Evolutionary conservation across 2,113 vertebrate genomes (phyloP), one percentile per base, ranked within the genome.

Genomic region (Nettapus auritus): DNA sequence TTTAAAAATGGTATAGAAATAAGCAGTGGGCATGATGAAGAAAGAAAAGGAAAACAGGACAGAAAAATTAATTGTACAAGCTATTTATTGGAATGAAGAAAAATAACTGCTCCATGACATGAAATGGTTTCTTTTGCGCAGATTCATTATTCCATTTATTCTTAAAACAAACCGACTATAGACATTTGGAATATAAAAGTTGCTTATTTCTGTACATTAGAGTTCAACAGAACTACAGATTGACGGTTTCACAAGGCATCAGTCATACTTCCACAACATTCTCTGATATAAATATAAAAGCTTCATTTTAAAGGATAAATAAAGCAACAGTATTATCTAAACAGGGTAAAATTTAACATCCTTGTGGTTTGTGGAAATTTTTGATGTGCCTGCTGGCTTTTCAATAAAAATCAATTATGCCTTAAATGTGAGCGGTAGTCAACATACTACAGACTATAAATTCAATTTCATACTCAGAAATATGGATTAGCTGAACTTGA

Each of bases 381-480:
- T 98, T 99, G 98, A 99, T 99, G 98, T 98, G 98, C 97, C 98
- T 99, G 98, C 98, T 98, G 98, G 98, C 98, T 98, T 98, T 98
- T 98, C 98, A 99, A 99, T 99, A 98, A 98, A 98, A 99, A 99
- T 99, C 99, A 99, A 99, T 99, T 99, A 99, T 98, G 98, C 98
- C 98, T 98, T 99, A 98, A 98, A 98, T 98, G 98, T 79, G 67
- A 98, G 97, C 94, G 71, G 98, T 98, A 98, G 98, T 98, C 98
- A 98, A 98, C 98, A 98, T 98, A 98, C 97, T 98, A 98, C 98
- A 98, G 98, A 98, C 98, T 98, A 98, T 98, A 98, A 98, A 98
- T 98, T 98, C 98, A 98, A 98, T 98, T 98, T 98, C 98, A 98
- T 98, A 98, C 98, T 98, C 98, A 98, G 98, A 98, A 98, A 98